These are phyloP conservation scores for Megamerina dolium DNA, from an alignment of 2,888 invertebrate genomes.

Conservation along the genomic window DNA sequence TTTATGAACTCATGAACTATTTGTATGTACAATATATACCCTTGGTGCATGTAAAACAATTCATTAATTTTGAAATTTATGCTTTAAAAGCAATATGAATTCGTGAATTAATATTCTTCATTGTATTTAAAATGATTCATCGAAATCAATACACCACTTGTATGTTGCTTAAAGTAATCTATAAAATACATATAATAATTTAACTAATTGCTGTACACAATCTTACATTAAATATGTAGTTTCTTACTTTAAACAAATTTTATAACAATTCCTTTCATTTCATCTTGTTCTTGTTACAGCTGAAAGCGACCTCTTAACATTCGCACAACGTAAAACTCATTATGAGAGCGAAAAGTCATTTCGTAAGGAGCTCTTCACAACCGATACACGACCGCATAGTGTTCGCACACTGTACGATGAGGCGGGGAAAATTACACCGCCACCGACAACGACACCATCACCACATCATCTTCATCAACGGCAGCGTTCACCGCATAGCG, in stretches of 20 bases:
- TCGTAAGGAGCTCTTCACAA: constrained; percentile 68
- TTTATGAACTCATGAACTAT: background rate
- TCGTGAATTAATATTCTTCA: background rate
- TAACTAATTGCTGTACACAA: too few species aligned
- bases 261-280: background rate
- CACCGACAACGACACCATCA: constrained; percentile 31
- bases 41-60: background rate
- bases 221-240: background rate
- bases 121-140: background rate
- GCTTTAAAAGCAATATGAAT: too few species aligned
- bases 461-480: constrained; percentile 33
- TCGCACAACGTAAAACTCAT: constrained; percentile 73
- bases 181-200: too few species aligned
- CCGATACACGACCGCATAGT: constrained; percentile 67
- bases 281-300: constrained; percentile 55
- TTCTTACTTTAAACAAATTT: background rate
- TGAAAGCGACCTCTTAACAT: constrained; percentile 85
- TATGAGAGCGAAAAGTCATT: constrained; percentile 66
- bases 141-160: too few species aligned
- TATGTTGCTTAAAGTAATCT: too few species aligned
- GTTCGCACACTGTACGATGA: constrained; percentile 73
- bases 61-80: too few species aligned
- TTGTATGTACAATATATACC: background rate
- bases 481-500: constrained; percentile 21
- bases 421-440: constrained; percentile 55